A percentile compares a stretch with the other conserved stretches of the same genome.
phyloP scores from a whole-genome alignment of 2,797 vertebrate genomes.

The Vespertilio murinus region DNA sequence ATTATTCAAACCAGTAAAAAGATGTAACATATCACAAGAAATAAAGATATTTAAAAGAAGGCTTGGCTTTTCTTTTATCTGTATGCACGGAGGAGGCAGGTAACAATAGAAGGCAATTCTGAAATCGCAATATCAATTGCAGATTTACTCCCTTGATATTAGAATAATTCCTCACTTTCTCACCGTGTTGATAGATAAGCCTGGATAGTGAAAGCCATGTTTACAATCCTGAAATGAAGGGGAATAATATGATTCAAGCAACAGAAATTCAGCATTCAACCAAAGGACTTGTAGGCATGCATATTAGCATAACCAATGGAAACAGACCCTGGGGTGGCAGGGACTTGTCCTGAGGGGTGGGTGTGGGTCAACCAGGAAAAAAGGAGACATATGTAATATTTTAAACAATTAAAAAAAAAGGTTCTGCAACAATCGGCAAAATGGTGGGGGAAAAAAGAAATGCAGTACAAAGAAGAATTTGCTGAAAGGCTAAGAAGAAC shows the following conservation, averaged over 20 bases:
- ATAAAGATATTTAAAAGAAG: not conserved
- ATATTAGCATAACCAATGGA: no score
- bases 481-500: not conserved
- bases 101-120: not conserved
- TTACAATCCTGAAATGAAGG: not conserved
- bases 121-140: not conserved
- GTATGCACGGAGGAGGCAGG: not conserved
- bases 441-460: not conserved
- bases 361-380: no score
- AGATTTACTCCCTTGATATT: not conserved
- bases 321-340: no score
- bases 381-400: no score
- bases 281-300: no score
- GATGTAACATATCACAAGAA: not conserved
- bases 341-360: no score
- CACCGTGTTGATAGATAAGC: not conserved
- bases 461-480: not conserved
- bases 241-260: not conserved
- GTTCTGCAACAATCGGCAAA: no score
- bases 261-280: not conserved
- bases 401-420: no score
- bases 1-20: constrained; percentile 15
- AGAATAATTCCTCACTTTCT: not conserved
- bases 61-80: not conserved
- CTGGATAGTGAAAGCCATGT: not conserved